Evolutionary conservation across 2,113 vertebrate genomes (phyloP).

Genomic region (Ahaetulla prasina): DNA sequence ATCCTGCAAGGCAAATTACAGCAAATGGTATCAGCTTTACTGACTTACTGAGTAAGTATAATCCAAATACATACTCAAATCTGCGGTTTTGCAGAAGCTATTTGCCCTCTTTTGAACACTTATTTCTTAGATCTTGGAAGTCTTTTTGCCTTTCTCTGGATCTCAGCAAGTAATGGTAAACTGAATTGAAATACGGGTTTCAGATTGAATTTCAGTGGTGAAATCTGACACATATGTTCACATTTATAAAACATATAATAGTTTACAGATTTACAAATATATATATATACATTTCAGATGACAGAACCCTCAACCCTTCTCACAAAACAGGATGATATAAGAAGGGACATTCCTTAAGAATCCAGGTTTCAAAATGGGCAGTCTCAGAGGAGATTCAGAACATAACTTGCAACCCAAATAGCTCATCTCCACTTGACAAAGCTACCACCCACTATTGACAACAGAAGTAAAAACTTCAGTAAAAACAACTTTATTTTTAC

Average conservation of each 20-base stretch:
- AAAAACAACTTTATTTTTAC: no score
- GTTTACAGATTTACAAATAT: background rate
- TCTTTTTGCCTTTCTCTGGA: background rate
- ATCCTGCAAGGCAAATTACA: background rate
- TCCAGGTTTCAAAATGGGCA: background rate
- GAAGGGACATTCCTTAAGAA: background rate
- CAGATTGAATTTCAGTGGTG: background rate
- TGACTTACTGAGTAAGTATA: background rate
- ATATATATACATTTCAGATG: background rate
- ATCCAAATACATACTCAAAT: background rate
- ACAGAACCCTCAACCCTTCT: background rate
- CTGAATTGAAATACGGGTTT: background rate
- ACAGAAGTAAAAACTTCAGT: background rate
- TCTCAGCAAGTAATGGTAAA: background rate
- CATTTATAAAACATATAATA: background rate
- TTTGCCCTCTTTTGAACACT: background rate
- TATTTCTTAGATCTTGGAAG: background rate
- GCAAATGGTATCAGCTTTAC: background rate
- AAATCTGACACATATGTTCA: background rate
- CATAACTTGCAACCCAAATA: background rate
- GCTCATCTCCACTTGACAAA: background rate
- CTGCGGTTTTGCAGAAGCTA: background rate
- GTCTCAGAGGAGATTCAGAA: background rate
- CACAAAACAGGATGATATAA: background rate
- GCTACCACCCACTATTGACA: background rate